A percentile compares a stretch with the other conserved stretches of the same genome.
Conservation (phyloP, 2,888 invertebrate genomes). For the Sesia apiformis region DNA sequence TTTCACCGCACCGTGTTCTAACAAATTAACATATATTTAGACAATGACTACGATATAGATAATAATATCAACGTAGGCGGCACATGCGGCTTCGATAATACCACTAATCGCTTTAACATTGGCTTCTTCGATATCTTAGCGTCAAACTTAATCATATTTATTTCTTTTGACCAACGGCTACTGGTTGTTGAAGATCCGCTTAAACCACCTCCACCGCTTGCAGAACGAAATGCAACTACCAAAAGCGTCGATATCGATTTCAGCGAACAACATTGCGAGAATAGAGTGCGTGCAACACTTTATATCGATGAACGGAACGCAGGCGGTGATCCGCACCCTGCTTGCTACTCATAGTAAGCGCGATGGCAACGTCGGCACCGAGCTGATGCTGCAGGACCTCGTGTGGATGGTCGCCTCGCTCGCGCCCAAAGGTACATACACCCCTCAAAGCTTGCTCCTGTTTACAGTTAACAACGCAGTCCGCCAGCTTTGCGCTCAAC, state of each 20-base stretch:
- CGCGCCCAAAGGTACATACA: slow-evolving; percentile 62
- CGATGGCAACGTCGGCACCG: slow-evolving; percentile 62
- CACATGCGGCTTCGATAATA: slow-evolving; percentile 4
- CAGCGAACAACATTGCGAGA: slow-evolving; percentile 68
- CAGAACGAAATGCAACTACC: slow-evolving; percentile 6
- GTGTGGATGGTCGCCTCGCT: slow-evolving; percentile 77
- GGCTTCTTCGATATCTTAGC: slow-evolving; percentile 10
- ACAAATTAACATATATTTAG: slow-evolving; percentile 27
- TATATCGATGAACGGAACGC: slow-evolving; percentile 70
- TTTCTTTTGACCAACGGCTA: neutral
- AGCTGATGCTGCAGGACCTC: slow-evolving; percentile 73
- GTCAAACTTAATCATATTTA: neutral
- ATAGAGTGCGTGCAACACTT: slow-evolving; percentile 70
- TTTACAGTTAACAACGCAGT: slow-evolving; percentile 62
- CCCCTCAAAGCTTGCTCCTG: slow-evolving; percentile 15
- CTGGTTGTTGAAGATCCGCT: too few relatives aligned
- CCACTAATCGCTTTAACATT: neutral
- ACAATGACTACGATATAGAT: slow-evolving; percentile 9
- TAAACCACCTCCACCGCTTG: neutral
- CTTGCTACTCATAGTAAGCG: slow-evolving; percentile 67
- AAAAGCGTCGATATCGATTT: slow-evolving; percentile 29
- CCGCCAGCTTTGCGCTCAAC: slow-evolving; percentile 59
- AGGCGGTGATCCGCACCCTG: slow-evolving; percentile 71
- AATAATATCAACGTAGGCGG: slow-evolving; percentile 11
- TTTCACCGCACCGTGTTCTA: slow-evolving; percentile 25